Base-by-base conservation (phyloP, 92 coral and sea anemone genomes). In the Palythoa grandiflora region DNA sequence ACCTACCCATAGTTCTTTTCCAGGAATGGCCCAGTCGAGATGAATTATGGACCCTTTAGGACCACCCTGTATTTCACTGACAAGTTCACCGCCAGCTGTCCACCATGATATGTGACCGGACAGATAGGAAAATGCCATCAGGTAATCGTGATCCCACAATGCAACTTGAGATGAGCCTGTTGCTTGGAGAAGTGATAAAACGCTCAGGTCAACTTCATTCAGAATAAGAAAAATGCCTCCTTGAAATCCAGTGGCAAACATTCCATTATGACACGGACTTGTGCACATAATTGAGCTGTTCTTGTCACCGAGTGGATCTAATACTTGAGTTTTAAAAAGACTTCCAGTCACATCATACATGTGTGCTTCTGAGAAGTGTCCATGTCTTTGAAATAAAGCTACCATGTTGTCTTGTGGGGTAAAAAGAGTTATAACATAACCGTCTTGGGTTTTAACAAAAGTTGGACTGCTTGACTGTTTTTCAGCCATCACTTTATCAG, bases 151-250 rank as follows among this genome's bases (percentile, higher is more conserved):
- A 73, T 95, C 89, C 98, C 98, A 95, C 37, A 95, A 50, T 52
- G 92, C 94, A 66, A 93, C 94, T 86, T 95, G 98, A 60, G 98
- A 94, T 54, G 98, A 95, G 19, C 98, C 98, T 47, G 94, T 93
- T 20, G 96, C 98, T 87, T 95, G 98, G 51, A 95, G 89, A 65
- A 95, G 65, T 15, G 98, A 79, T 17, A 28, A 83, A 53, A 93
- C 91, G 21, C 84, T 81, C 44, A 95, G 92, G 72, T 91, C 86
- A 9, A 17, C 61, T 71, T 95, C 98, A 71, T 60, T 48, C 14
- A 95, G 84, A 21, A 95, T 77, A 12, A 91, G 79, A 79, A 95
- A 95, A 21, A 95, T 71, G 17, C 98, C 98, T 14, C 98, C 94
- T 88, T 95, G 98, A 53, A 95, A 95, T 17, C 98, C 98, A 8